Evolutionary conservation across 1,140 invertebrate species (phyloP).

Genomic region (Riptortus pedestris): DNA sequence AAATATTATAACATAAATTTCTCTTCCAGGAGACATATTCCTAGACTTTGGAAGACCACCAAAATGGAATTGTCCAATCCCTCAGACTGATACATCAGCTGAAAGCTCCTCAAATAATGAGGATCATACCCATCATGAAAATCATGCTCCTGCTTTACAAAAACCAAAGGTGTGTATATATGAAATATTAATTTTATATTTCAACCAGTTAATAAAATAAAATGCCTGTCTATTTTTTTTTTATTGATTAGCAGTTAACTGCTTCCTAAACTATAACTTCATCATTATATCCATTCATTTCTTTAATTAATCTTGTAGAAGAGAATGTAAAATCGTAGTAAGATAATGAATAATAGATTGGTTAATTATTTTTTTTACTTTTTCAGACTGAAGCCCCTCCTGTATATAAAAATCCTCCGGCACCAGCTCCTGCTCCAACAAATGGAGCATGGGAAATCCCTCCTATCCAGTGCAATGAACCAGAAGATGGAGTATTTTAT

Average conservation of each 20-base stretch:
- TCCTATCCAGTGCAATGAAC: slow-evolving; percentile 75
- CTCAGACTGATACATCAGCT: slow-evolving; percentile 49
- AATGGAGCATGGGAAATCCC: slow-evolving; percentile 68
- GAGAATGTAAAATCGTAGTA: too few species aligned
- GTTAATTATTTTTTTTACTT: too few species aligned
- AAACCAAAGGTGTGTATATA: slow-evolving; percentile 4
- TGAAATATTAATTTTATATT: too few species aligned
- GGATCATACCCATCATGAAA: not conserved
- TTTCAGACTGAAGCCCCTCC: slow-evolving; percentile 16
- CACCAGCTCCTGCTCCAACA: slow-evolving; percentile 47
- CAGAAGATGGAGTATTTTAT: slow-evolving; percentile 79
- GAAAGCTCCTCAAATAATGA: not conserved
- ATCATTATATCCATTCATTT: too few species aligned
- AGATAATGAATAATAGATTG: too few species aligned
- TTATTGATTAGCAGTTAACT: too few species aligned
- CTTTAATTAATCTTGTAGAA: too few species aligned
- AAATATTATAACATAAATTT: too few species aligned
- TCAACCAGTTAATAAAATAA: too few species aligned
- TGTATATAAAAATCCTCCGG: slow-evolving; percentile 41
- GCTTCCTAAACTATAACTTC: too few species aligned
- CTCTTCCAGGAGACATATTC: slow-evolving; percentile 54
- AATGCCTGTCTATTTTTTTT: too few species aligned
- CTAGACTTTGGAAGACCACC: slow-evolving; percentile 79
- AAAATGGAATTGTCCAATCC: slow-evolving; percentile 84
- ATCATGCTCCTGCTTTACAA: not conserved